Evolutionary conservation across 2,888 invertebrate species (phyloP), one percentile per base, ranked within the genome.

Genomic region (Andrena haemorrhoa): DNA sequence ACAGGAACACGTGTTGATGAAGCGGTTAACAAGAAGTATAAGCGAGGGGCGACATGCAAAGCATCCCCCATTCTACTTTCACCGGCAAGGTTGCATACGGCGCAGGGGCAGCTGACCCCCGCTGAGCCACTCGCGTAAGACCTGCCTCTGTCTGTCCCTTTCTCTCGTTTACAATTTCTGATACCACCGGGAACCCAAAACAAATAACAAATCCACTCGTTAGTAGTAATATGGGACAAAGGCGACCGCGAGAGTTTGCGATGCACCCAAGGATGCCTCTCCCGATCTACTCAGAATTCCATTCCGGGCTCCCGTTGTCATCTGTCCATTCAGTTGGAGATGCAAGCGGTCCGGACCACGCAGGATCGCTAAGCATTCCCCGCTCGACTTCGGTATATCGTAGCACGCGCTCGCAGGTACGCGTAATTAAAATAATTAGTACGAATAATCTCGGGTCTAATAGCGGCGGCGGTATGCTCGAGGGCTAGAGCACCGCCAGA

Each of bases 371-470:
- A 49, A 35, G 26, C 64, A 69, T 60, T 49, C 31, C 41, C 26
- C 49, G 23, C 7, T 58, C 23, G 35, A 20, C 61, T 47, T 33
- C 31, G 41, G 70, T 20, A 12, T 23, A 56, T 26, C 60, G 64
- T 65, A 35, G 8, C 8, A 12, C 49, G 49, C 12, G 83, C 75
- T 70, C 63, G 53, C 68, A 72, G 80, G 73, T 77, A 79, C 74
- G 86, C 87, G 87, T 88, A 90, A 91, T 92, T 92, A 91, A 91
- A 92, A 91, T 92, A 91, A 92, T 92, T 92, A 91, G 89, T 87
- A 89, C 82, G 88, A 90, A 92, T 91, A 91, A 91, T 92, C 90
- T 89, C 84, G 84, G 72, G 78, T 82, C 75, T 92, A 92, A 92
- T 90, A 88, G 88, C 89, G 23, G 26, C 56, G 41, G 85, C 75